These are phyloP conservation scores for Caenorhabditis macrosperma DNA, from an alignment of 2,888 invertebrate genomes.

Conservation along the genomic window DNA sequence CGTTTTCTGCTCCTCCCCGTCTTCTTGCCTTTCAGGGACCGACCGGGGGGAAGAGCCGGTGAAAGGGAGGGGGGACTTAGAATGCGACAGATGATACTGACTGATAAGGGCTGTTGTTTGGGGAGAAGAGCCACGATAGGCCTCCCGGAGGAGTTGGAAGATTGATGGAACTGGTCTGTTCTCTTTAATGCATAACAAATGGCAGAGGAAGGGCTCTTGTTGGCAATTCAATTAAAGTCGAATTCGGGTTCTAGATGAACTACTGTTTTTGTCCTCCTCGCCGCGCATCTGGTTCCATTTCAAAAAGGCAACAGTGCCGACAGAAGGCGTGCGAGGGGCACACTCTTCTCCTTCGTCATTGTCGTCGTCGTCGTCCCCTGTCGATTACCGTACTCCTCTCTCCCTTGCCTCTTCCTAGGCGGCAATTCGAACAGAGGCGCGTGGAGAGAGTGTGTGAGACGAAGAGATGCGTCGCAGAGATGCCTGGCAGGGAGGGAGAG, in stretches of 20 bases:
- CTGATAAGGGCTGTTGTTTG: slow-evolving; percentile 16
- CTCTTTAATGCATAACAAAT: slow-evolving; percentile 52
- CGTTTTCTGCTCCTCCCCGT: slow-evolving; percentile 37
- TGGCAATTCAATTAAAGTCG: slow-evolving; percentile 35
- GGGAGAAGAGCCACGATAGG: neutral
- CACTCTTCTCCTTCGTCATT: slow-evolving; percentile 4
- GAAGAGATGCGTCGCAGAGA: slow-evolving; percentile 37
- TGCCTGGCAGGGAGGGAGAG: slow-evolving; percentile 31
- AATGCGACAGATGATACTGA: slow-evolving; percentile 18
- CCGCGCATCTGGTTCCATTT: neutral
- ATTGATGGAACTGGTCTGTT: slow-evolving; percentile 21
- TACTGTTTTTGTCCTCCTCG: neutral
- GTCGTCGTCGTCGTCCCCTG: slow-evolving; percentile 36
- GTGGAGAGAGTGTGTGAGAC: slow-evolving; percentile 55
- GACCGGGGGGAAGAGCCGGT: neutral
- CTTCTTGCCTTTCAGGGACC: neutral
- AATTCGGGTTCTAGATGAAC: neutral
- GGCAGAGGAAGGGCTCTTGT: neutral
- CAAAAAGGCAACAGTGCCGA: slow-evolving; percentile 34
- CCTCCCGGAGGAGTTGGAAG: slow-evolving; percentile 42
- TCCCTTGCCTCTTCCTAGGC: slow-evolving; percentile 53
- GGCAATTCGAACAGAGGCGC: slow-evolving; percentile 54
- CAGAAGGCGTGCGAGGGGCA: neutral
- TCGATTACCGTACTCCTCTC: slow-evolving; percentile 46
- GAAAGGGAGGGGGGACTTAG: neutral